Conservation (phyloP, 2,113 vertebrate genomes). For the Diadophis punctatus region DNA sequence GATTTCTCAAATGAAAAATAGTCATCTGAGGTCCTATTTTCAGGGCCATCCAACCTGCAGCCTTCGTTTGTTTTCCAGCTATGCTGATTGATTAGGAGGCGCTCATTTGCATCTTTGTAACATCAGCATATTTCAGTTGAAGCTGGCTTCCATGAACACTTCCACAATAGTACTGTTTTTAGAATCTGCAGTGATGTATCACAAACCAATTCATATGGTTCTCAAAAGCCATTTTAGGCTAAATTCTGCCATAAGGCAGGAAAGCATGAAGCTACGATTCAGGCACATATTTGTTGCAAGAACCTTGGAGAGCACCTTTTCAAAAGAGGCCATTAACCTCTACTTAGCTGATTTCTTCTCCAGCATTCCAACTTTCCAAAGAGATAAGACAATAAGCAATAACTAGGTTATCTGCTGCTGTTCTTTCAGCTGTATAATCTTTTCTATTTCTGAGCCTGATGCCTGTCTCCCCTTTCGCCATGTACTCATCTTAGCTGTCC, state of each 20-base stretch:
- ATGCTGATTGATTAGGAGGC: neutral
- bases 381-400: neutral
- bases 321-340: neutral
- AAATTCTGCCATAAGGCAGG: neutral
- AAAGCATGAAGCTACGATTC: neutral
- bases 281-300: neutral
- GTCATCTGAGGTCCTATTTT: neutral
- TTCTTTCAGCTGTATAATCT: neutral
- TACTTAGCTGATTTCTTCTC: neutral
- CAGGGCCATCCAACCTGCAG: neutral
- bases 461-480: accelerated
- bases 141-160: neutral
- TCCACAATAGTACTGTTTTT: neutral
- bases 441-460: too few species aligned
- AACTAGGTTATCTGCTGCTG: neutral
- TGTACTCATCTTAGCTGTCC: neutral
- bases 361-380: neutral
- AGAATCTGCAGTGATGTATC: neutral
- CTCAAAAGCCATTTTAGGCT: neutral
- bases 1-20: neutral
- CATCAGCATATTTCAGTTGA: neutral
- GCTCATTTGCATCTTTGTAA: neutral
- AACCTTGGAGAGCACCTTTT: neutral
- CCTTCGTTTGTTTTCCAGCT: neutral
- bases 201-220: neutral